Conservation (phyloP, 2,888 invertebrate genomes). For the Octonoba sinensis region DNA sequence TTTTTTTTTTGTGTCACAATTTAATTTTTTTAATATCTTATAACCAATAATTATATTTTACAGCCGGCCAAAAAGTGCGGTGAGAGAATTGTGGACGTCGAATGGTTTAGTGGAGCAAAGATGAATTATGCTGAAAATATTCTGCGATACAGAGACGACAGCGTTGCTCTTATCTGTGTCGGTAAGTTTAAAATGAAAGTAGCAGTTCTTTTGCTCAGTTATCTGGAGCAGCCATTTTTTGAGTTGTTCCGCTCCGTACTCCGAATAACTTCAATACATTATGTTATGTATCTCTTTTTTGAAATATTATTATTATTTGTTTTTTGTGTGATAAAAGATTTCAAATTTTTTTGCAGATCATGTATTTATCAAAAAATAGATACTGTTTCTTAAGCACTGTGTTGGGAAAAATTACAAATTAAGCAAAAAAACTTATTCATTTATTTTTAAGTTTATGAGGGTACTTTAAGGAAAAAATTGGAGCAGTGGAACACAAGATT, state of each 20-base stretch:
- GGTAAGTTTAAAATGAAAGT: slow-evolving; percentile 12
- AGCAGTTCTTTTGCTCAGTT: slow-evolving; percentile 69
- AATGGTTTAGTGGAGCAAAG: slow-evolving; percentile 74
- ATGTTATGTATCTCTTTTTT: too few relatives aligned
- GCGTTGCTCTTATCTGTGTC: slow-evolving; percentile 70
- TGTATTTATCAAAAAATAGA: too few relatives aligned
- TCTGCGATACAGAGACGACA: slow-evolving; percentile 72
- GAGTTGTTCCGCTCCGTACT: too few relatives aligned
- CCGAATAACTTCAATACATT: too few relatives aligned
- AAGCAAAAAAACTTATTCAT: not conserved
- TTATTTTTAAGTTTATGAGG: not conserved
- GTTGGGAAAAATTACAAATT: too few relatives aligned
- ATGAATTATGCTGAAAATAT: slow-evolving; percentile 75
- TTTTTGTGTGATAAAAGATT: too few relatives aligned
- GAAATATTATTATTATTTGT: too few relatives aligned
- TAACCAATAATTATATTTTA: not conserved
- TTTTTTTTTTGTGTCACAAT: too few relatives aligned
- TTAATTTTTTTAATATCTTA: not conserved
- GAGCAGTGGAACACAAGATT: too few relatives aligned
- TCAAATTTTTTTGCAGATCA: too few relatives aligned
- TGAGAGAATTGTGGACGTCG: slow-evolving; percentile 34
- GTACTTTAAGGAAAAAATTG: not conserved
- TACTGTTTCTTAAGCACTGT: too few relatives aligned
- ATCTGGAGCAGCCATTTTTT: too few relatives aligned
- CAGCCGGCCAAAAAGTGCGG: slow-evolving; percentile 27